Base-by-base conservation (phyloP, 23 tunicate species). In the Trididemnum clinides region DNA sequence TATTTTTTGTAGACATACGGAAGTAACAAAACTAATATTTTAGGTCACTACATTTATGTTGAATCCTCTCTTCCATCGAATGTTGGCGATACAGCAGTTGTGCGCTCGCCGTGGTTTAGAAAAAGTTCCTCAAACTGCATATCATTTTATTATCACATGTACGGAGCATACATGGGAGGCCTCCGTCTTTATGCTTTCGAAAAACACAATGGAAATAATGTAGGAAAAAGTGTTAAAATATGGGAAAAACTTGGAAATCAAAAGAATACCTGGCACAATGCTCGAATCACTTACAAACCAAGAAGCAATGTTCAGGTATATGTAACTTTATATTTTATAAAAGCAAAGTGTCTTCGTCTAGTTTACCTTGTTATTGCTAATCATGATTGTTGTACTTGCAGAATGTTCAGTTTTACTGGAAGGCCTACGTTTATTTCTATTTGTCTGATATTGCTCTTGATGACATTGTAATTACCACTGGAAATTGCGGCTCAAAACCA, bases 201-300 rank as follows among this genome's bases (percentile, higher is more conserved):
- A 64, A 89, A 94, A 76, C 73, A 91, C 36, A 71, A 51, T 33
- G 50, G 39, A 20, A 87, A 69, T 50, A 64, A 82, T 4, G 85
- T 64, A 63, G 98, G 98, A 31, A 86, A 84, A 33, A 81, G 81
- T 65, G 81, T 84, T 28, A 29, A 81, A 50, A 44, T 94, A 54
- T 94, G 98, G 98, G 98, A 94, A 81, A 85, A 85, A 32, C 66
- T 75, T 15, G 93, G 92, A 26, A 71, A 94, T 75, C 92, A 94
- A 57, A 91, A 91, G 5, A 76, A 72, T 2, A 85, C 34, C 33
- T 94, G 98, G 98, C 34, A 64, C 33, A 85, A 84, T 7, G 38
- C 37, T 2, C 58, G 70, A 72, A 26, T 71, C 7, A 76, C 82
- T 4, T 94, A 89, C 90, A 50, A 51, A 0, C 93, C 90, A 21